Evolutionary conservation across 2,113 vertebrate species (phyloP), one percentile per base, ranked within the genome.

Genomic region (Neodontobutis hainanensis): DNA sequence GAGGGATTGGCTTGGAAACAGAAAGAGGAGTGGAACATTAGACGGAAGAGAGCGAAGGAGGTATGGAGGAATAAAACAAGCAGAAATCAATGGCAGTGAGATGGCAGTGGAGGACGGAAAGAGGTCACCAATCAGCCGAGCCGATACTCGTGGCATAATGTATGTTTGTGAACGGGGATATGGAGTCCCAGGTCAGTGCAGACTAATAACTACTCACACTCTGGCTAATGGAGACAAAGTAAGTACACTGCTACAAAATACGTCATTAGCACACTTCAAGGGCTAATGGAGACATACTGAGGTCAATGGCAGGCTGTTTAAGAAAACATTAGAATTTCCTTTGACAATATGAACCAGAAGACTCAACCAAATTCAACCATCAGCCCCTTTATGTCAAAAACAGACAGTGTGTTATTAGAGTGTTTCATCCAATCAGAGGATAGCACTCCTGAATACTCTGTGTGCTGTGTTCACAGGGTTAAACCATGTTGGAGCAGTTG

Each of bases 211-310:
- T 68, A 83, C 83, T 87, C 82, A 85, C 89, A 87, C 81, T 73
- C 80, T 70, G 66, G 78, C 71, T 87, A 87, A 89, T 89, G 86
- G 86, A 88, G 87, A 89, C 86, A 86, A 87, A 89, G 89, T 87
- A 89, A 85, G 78, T 83, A 83, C 77, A 60, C 68, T 62, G 38
- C 78, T 63, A 78, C 62, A 79, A 74, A 75, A 75, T 77, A 67
- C 77, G 79, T 80, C 76, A 82, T 87, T 87, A 82, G 66, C 73
- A 48, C 78, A 80, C 72, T 78, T 80, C 78, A 79, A 62, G 60
- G n/a, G 80, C 82, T 82, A 85, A 89, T 85, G 85, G 85, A 87
- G 81, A 89, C 76, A 65, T 68, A 85, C 75, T 36, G 58, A 68
- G 74, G 74, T 75, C 44, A 46, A 35, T 59, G 8, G 42, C 57